A percentile compares a stretch with the other conserved stretches of the same genome.
These are phyloP conservation scores for Anagyrus pseudococci DNA, from an alignment of 2,888 invertebrate genomes.

Conservation along the genomic window DNA sequence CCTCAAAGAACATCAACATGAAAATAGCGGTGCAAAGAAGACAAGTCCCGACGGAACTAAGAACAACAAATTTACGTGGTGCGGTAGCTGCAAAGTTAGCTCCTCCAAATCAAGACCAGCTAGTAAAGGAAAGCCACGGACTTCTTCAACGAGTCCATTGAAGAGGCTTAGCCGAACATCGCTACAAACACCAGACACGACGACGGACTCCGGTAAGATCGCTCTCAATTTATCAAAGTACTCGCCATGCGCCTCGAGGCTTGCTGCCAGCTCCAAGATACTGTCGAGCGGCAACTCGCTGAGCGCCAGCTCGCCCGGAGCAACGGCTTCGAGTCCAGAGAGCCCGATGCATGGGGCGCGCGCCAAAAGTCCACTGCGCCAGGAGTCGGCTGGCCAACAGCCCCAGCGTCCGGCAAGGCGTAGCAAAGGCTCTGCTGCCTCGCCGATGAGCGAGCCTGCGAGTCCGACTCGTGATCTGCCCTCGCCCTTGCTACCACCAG, in stretches of 20 bases:
- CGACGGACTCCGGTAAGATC: conserved; percentile 45
- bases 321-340: conserved; percentile 45
- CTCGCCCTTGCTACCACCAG: conserved; percentile 49
- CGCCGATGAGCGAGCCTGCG: conserved; percentile 54
- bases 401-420: conserved; percentile 2
- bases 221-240: conserved; percentile 57
- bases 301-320: not conserved
- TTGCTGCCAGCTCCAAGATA: conserved; percentile 58
- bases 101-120: not conserved
- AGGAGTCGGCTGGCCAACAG: too few species aligned
- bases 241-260: conserved; percentile 57
- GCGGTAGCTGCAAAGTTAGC: conserved; percentile 34
- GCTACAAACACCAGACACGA: conserved; percentile 28
- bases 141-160: conserved; percentile 37
- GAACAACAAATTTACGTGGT: conserved; percentile 37
- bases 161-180: conserved; percentile 55
- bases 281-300: conserved; percentile 49
- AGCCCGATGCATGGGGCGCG: conserved; percentile 52
- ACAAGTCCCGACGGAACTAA: conserved; percentile 6
- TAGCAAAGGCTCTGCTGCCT: conserved; percentile 54
- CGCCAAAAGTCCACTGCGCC: conserved; percentile 49
- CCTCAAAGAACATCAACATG: too few species aligned
- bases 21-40: too few species aligned
- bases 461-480: conserved; percentile 53
- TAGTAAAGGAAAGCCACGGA: conserved; percentile 21